These are phyloP conservation scores for Epizoanthus scotinus DNA, from an alignment of 92 coral and sea anemone genomes.

Conservation along the genomic window DNA sequence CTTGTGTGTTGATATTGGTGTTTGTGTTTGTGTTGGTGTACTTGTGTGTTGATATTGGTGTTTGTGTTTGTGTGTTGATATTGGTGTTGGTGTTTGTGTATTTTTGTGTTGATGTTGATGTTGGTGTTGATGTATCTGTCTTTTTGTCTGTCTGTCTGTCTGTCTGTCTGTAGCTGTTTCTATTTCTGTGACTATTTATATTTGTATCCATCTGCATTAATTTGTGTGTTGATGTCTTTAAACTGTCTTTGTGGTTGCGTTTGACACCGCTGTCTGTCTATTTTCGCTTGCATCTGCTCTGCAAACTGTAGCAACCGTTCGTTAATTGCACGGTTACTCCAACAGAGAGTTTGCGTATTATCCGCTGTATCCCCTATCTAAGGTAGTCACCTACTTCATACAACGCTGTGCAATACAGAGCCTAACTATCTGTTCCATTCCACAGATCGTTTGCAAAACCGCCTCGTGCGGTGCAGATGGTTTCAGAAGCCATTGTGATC, in stretches of 20 bases:
- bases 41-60: not conserved
- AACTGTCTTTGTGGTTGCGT: not conserved
- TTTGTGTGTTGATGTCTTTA: not conserved
- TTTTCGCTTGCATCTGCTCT: not conserved
- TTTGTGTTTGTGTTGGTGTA: not conserved
- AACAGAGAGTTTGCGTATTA: not conserved
- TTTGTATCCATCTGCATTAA: not conserved
- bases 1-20: not conserved
- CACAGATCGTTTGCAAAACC: slow-evolving; percentile 97
- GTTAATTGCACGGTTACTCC: not conserved
- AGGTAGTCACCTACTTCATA: not conserved
- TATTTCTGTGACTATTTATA: not conserved
- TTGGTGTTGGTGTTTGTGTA: no score
- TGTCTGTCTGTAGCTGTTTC: not conserved
- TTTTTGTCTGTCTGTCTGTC: not conserved
- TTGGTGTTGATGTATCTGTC: not conserved
- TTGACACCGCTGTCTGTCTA: not conserved
- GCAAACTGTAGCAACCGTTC: not conserved
- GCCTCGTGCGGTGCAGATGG: slow-evolving; percentile 97
- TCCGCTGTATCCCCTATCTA: no score
- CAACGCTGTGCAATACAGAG: not conserved
- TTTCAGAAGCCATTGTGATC: slow-evolving; percentile 96
- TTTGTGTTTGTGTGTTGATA: not conserved
- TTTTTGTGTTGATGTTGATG: not conserved
- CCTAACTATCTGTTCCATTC: not conserved